phyloP scores from a whole-genome alignment of 2,888 invertebrate genomes.

The Matsumyia berberina region DNA sequence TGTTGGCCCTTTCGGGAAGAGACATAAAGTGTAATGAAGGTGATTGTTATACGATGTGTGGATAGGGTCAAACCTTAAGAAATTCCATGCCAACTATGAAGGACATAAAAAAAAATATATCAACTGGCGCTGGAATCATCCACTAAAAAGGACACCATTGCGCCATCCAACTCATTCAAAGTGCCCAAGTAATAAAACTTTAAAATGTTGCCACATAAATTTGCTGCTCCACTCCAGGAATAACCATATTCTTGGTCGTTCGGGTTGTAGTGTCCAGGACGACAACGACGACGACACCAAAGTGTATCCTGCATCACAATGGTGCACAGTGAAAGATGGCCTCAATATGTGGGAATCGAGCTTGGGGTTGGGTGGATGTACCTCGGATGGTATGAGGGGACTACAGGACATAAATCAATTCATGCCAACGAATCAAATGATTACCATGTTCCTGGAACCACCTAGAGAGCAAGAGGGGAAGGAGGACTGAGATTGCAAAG shows the following conservation, averaged over 20 bases:
- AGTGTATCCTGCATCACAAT: conserved; percentile 30
- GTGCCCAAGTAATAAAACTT: conserved; percentile 69
- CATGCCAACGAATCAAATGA: conserved; percentile 76
- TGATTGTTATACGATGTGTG: not conserved
- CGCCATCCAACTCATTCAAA: conserved; percentile 44
- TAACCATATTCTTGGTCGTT: conserved; percentile 48
- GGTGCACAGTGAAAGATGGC: conserved; percentile 67
- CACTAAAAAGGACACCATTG: conserved; percentile 32
- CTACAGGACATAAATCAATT: conserved; percentile 74
- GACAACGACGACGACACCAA: conserved; percentile 29
- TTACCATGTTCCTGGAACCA: conserved; percentile 46
- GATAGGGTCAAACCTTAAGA: not conserved
- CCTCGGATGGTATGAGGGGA: conserved; percentile 17
- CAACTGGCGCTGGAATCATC: conserved; percentile 1
- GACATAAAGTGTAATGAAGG: not conserved
- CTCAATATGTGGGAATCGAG: conserved; percentile 65
- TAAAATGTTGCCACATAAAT: conserved; percentile 74
- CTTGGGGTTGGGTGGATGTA: not conserved
- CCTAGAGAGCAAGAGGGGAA: not conserved
- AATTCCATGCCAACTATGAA: conserved; percentile 14
- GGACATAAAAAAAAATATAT: not conserved
- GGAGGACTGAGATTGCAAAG: conserved; percentile 35
- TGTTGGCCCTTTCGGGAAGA: not conserved
- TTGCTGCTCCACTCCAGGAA: conserved; percentile 29
- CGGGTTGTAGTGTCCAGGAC: conserved; percentile 50